phyloP scores from a whole-genome alignment of 2,888 invertebrate species.

The Xanthorhoe designata region DNA sequence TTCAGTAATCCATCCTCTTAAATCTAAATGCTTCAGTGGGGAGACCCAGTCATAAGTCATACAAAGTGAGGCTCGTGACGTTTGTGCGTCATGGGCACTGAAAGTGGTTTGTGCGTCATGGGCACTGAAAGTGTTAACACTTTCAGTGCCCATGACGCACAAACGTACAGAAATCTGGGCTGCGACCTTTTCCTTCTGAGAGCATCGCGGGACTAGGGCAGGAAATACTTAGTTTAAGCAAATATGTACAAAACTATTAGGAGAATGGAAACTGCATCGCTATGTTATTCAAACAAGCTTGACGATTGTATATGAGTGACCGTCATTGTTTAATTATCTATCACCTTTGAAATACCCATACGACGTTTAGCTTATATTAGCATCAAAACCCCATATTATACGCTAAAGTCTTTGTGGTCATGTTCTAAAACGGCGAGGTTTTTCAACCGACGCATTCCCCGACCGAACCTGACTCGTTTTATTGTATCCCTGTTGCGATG shows the following conservation, averaged over 20 bases:
- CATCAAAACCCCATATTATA: neutral
- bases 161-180: too few relatives aligned
- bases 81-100: too few relatives aligned
- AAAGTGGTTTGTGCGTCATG: too few relatives aligned
- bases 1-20: too few relatives aligned
- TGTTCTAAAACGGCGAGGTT: slow-evolving; percentile 10
- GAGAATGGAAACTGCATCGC: neutral
- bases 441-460: slow-evolving; percentile 33
- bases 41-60: too few relatives aligned
- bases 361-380: neutral
- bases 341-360: neutral
- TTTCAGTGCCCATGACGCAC: too few relatives aligned
- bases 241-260: neutral
- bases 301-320: neutral
- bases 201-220: too few relatives aligned
- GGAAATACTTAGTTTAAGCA: too few relatives aligned
- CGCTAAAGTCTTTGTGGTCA: neutral
- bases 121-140: too few relatives aligned
- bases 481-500: slow-evolving; percentile 35
- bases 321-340: neutral
- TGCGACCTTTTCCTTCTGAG: too few relatives aligned
- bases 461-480: slow-evolving; percentile 30
- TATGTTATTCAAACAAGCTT: neutral
- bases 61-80: too few relatives aligned
- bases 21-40: too few relatives aligned